Conservation (phyloP, 2,888 invertebrate species). For the Anthophora plumipes region DNA sequence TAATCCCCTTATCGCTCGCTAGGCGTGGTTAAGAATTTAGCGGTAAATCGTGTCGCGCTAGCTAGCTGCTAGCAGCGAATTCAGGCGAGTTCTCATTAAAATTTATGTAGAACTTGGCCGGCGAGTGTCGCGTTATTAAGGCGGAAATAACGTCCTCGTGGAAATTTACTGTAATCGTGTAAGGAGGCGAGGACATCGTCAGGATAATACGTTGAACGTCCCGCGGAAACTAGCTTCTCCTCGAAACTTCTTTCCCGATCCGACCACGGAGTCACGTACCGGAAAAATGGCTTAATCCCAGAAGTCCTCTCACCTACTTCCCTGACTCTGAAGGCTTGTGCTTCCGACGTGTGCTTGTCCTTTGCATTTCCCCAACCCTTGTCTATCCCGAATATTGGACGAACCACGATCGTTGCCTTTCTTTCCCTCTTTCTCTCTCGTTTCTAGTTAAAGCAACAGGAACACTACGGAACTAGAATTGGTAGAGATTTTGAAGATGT, state of each 20-base stretch:
- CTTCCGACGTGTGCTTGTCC: slow-evolving; percentile 46
- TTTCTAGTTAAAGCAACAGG: slow-evolving; percentile 29
- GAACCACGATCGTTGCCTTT: slow-evolving; percentile 25
- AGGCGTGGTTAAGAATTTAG: neutral
- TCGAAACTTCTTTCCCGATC: slow-evolving; percentile 56
- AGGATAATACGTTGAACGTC: slow-evolving; percentile 65
- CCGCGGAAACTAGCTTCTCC: slow-evolving; percentile 50
- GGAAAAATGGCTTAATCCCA: slow-evolving; percentile 72
- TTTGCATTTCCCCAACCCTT: slow-evolving; percentile 52
- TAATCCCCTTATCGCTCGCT: neutral
- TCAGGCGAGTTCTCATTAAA: slow-evolving; percentile 20
- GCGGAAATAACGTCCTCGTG: slow-evolving; percentile 36
- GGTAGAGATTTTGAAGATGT: slow-evolving; percentile 1
- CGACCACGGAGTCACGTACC: slow-evolving; percentile 65
- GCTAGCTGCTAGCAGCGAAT: neutral
- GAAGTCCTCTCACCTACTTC: slow-evolving; percentile 69
- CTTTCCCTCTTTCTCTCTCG: slow-evolving; percentile 32
- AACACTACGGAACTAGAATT: neutral
- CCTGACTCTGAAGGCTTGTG: slow-evolving; percentile 55
- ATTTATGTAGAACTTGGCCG: slow-evolving; percentile 17
- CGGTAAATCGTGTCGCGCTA: neutral
- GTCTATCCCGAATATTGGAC: slow-evolving; percentile 57
- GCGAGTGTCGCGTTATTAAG: slow-evolving; percentile 38
- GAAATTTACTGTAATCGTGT: slow-evolving; percentile 68
- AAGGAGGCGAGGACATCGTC: slow-evolving; percentile 63